Evolutionary conservation across 1,140 invertebrate species (phyloP).

Genomic region (Tetramorium alpestre): DNA sequence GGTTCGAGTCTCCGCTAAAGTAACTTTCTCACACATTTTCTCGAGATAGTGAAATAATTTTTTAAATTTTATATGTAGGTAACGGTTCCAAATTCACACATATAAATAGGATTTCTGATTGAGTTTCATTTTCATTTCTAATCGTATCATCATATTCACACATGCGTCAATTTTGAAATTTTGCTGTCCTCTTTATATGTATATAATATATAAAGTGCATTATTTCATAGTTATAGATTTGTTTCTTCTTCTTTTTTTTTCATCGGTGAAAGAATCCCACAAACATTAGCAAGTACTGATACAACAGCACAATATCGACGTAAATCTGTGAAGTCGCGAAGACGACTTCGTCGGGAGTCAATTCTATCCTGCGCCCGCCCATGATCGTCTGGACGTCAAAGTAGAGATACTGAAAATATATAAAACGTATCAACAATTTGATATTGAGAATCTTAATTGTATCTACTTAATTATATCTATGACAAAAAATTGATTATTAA

Average conservation of each 20-base stretch:
- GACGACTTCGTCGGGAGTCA: slow-evolving; percentile 89
- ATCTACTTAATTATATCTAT: neutral
- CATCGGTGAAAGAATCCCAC: slow-evolving; percentile 56
- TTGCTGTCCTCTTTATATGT: neutral
- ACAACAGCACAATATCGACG: slow-evolving; percentile 89
- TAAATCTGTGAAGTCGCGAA: slow-evolving; percentile 88
- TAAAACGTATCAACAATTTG: neutral
- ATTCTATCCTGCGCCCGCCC: slow-evolving; percentile 88
- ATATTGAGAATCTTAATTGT: neutral
- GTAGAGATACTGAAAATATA: slow-evolving; percentile 87
- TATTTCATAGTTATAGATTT: too few relatives aligned
- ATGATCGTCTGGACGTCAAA: slow-evolving; percentile 90
- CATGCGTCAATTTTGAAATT: too few relatives aligned
- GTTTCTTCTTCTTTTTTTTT: neutral
- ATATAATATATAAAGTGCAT: neutral
- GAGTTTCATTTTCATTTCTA: too few relatives aligned
- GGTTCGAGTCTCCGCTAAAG: too few relatives aligned
- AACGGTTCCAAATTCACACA: too few relatives aligned
- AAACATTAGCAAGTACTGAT: slow-evolving; percentile 87
- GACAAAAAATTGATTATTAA: neutral
- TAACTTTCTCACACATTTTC: too few relatives aligned
- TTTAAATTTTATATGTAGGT: too few relatives aligned
- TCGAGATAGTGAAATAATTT: too few relatives aligned
- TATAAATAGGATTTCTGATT: too few relatives aligned
- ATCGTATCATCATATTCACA: too few relatives aligned